These are phyloP conservation scores for Venustaconcha ellipsiformis DNA, from an alignment of 1,140 invertebrate species.

Conservation along the genomic window DNA sequence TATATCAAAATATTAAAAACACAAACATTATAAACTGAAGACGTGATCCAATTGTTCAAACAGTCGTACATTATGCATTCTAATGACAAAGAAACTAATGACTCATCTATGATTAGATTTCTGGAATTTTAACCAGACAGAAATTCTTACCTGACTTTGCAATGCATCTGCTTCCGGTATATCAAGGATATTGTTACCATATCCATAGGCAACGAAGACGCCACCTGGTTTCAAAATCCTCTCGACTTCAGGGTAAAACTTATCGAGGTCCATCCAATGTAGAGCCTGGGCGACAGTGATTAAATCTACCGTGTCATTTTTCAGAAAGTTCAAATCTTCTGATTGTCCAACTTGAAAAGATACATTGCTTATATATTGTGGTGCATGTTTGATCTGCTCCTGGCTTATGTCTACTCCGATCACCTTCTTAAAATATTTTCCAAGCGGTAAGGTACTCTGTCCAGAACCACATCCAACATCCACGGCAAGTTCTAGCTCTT, in stretches of 20 bases:
- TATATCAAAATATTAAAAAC: neutral
- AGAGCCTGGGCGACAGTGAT: conserved; percentile 63
- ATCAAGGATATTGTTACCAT: conserved; percentile 32
- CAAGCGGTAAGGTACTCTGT: conserved; percentile 68
- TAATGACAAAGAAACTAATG: no score
- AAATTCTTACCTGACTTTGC: conserved; percentile 12
- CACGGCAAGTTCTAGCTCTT: conserved; percentile 39
- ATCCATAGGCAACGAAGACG: conserved; percentile 65
- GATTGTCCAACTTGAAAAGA: conserved; percentile 58
- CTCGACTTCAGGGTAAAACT: conserved; percentile 68
- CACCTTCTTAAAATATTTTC: conserved; percentile 62
- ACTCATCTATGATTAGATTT: neutral
- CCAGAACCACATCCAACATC: conserved; percentile 73
- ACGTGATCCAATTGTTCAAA: no score
- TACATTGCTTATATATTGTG: conserved; percentile 12
- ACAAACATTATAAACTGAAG: neutral
- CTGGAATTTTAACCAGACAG: neutral
- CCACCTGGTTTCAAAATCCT: conserved; percentile 66
- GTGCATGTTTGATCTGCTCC: conserved; percentile 17
- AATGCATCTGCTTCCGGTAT: conserved; percentile 16
- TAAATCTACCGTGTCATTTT: conserved; percentile 63
- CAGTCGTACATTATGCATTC: no score
- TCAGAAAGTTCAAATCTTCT: conserved; percentile 56
- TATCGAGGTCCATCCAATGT: conserved; percentile 71
- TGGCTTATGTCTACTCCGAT: conserved; percentile 35